Conservation (phyloP, 1,140 invertebrate species). For the Drosophila paulistorum region DNA sequence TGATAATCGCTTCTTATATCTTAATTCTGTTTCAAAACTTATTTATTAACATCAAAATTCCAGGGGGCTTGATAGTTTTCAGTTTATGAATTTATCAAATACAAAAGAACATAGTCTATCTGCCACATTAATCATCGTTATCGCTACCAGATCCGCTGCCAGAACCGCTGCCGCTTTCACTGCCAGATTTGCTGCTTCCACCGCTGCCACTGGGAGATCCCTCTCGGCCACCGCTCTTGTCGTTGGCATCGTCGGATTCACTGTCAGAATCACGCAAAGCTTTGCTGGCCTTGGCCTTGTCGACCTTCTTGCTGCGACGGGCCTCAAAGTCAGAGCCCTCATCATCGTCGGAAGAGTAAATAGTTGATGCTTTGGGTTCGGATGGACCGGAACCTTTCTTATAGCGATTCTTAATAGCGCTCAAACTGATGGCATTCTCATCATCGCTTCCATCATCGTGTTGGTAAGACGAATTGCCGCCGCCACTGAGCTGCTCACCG, state of each 20-base stretch:
- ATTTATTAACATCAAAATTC: background rate
- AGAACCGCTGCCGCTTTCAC: slow-evolving; percentile 48
- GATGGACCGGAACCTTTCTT: slow-evolving; percentile 85
- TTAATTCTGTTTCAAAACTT: too few species aligned
- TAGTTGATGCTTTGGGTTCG: slow-evolving; percentile 86
- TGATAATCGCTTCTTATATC: too few species aligned
- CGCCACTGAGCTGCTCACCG: slow-evolving; percentile 83
- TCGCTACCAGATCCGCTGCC: slow-evolving; percentile 64
- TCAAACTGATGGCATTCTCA: slow-evolving; percentile 94
- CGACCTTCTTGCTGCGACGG: slow-evolving; percentile 88
- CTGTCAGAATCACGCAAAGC: slow-evolving; percentile 90
- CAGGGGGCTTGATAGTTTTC: background rate
- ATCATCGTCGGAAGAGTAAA: slow-evolving; percentile 96
- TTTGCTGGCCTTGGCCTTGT: slow-evolving; percentile 92
- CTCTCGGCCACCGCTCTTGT: slow-evolving; percentile 54
- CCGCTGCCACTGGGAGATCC: slow-evolving; percentile 58
- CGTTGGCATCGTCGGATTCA: slow-evolving; percentile 78
- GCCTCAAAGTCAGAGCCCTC: slow-evolving; percentile 94
- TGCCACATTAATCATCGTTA: slow-evolving; percentile 50
- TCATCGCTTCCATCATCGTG: slow-evolving; percentile 94
- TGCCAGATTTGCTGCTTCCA: slow-evolving; percentile 44
- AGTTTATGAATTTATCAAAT: background rate
- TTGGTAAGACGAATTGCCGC: slow-evolving; percentile 81
- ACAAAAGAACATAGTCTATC: background rate
- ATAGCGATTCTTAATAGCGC: slow-evolving; percentile 97